phyloP scores from a whole-genome alignment of 2,888 invertebrate genomes.

The Choristoneura rosaceana region DNA sequence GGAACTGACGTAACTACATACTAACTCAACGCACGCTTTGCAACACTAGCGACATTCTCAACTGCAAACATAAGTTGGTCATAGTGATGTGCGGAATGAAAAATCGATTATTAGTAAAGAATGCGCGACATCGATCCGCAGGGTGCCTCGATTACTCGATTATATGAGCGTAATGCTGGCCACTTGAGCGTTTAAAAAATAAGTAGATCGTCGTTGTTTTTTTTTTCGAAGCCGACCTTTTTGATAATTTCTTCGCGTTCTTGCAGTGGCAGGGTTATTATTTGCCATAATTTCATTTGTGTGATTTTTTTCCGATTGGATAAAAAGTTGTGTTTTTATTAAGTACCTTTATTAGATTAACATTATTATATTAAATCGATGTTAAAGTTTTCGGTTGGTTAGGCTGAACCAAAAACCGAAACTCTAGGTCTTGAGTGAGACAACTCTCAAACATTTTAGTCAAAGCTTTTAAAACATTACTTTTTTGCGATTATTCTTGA shows the following conservation, averaged over 20 bases:
- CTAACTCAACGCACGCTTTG: neutral
- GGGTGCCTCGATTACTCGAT: constrained; percentile 62
- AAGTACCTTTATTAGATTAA: too few species aligned
- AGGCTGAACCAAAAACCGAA: too few species aligned
- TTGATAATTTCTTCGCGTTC: neutral
- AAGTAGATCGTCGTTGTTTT: constrained; percentile 15
- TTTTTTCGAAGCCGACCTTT: constrained; percentile 3
- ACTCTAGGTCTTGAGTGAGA: too few species aligned
- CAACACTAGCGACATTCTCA: neutral
- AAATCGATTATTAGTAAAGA: constrained; percentile 64
- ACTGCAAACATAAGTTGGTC: constrained; percentile 18
- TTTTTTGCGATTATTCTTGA: too few species aligned
- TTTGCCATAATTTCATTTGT: neutral
- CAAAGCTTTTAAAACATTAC: too few species aligned
- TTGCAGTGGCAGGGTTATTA: neutral
- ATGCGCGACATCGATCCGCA: constrained; percentile 57
- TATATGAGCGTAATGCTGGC: constrained; percentile 54
- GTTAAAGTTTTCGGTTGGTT: too few species aligned
- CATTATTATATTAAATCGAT: too few species aligned
- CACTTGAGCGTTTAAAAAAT: constrained; percentile 38
- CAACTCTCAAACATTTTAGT: too few species aligned
- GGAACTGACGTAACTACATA: neutral
- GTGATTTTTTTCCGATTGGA: neutral
- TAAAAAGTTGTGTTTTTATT: too few species aligned
- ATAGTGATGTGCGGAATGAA: constrained; percentile 53